Evolutionary conservation across 2,888 invertebrate species (phyloP).

Genomic region (Heliconius aoede): DNA sequence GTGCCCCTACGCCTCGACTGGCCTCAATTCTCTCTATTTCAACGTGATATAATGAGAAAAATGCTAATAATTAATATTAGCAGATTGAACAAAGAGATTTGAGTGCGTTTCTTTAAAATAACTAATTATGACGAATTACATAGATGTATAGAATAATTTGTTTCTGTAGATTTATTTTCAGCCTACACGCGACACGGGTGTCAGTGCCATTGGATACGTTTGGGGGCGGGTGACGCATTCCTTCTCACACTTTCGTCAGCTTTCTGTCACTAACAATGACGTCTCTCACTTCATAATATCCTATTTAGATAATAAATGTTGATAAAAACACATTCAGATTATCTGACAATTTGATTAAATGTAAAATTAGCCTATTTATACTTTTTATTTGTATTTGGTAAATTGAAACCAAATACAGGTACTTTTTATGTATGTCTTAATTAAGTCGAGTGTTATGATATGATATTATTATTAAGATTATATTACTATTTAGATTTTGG

Average conservation of each 20-base stretch:
- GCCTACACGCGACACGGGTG: constrained; percentile 41
- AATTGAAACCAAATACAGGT: too few species aligned
- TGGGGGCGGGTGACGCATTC: constrained; percentile 68
- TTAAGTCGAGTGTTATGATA: too few species aligned
- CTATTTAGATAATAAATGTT: constrained; percentile 67
- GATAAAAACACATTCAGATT: constrained; percentile 61
- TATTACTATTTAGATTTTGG: background rate
- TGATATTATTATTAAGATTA: too few species aligned
- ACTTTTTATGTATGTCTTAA: too few species aligned
- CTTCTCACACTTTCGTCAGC: constrained; percentile 56
- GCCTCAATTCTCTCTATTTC: too few species aligned
- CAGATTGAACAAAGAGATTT: background rate
- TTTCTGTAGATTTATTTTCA: constrained; percentile 11
- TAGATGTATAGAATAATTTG: background rate
- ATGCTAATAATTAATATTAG: background rate
- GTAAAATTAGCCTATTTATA: constrained; percentile 60
- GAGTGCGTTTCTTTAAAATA: background rate
- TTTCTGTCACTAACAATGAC: constrained; percentile 60
- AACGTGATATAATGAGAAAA: background rate
- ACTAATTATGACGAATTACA: background rate
- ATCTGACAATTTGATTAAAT: constrained; percentile 52
- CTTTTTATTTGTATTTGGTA: constrained; percentile 56
- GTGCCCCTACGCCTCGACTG: too few species aligned
- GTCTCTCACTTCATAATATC: constrained; percentile 67
- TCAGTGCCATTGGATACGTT: constrained; percentile 41